Base-by-base conservation (phyloP, 2,797 vertebrate genomes). In the Cyclopterus lumpus region DNA sequence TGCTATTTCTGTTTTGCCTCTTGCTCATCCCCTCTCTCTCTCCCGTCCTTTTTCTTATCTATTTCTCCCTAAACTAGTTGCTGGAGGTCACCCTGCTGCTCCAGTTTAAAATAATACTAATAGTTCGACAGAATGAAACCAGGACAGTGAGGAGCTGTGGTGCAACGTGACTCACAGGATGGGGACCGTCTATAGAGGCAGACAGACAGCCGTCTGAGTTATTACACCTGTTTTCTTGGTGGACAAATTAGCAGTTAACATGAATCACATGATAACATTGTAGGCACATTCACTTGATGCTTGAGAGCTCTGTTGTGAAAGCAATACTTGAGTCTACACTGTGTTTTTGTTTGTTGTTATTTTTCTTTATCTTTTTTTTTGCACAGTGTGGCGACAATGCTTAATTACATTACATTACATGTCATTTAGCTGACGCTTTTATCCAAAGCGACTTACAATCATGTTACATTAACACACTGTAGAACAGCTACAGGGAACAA, bases 11-110 rank as follows among this genome's bases (percentile, higher is more conserved):
- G 86, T 65, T 71, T 62, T 40, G 55, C 73, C 77, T 88, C 89
- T 86, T 75, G 75, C 79, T 87, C 85, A 81, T 76, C 83, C 38
- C 86, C 80, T 80, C 58, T 83, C 89, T 84, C 32, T 38, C 81
- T 73, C 78, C 42, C 15, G 54, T 85, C 86, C 80, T 69, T 79
- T 83, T 87, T 88, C 89, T 86, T 89, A 89, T 84, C 80, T 73
- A 72, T 73, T 76, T 75, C 80, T 88, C 72, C 68, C 80, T 84
- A 86, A 93, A 93, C 88, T 93, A 90, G 89, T 93, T 93, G 89
- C 89, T 93, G 82, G 91, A 94, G 93, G 94, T 93, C 94, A 94
- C 86, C 87, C 84, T 81, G 75, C 81, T 90, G 93, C 81, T 92
- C 93, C 77, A 94, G 65, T 94, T 95, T 75, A 14, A 84, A 86